These are phyloP conservation scores for Heteromurus nitidus DNA, from an alignment of 2,888 invertebrate species.

Conservation along the genomic window DNA sequence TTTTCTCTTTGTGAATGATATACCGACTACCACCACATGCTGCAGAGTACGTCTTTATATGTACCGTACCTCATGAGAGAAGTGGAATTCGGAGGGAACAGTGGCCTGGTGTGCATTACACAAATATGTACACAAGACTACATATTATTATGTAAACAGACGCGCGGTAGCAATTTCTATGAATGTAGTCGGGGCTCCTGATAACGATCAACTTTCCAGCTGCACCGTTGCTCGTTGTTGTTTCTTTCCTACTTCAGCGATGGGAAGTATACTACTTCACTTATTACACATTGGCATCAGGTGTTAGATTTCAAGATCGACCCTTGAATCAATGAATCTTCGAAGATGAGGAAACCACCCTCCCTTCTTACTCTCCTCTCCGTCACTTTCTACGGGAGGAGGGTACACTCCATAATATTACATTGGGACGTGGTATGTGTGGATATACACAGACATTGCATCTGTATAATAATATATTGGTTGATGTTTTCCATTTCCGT, in stretches of 20 bases:
- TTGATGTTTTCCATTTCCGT: neutral
- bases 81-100: too few species aligned
- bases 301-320: conserved; percentile 60
- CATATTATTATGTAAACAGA: too few species aligned
- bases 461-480: neutral
- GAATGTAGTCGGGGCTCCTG: neutral
- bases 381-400: neutral
- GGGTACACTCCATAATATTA: neutral
- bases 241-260: conserved; percentile 11
- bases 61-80: too few species aligned
- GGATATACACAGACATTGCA: neutral
- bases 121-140: too few species aligned
- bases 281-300: conserved; percentile 59
- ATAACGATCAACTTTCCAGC: neutral
- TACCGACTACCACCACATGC: too few species aligned
- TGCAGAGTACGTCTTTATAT: too few species aligned
- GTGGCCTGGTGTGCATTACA: too few species aligned
- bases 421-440: neutral
- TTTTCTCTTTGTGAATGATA: too few species aligned
- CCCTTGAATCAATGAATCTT: conserved; percentile 65
- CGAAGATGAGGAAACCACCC: conserved; percentile 12
- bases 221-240: neutral
- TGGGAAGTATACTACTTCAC: conserved; percentile 42
- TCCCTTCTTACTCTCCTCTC: neutral
- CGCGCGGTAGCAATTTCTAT: too few species aligned